phyloP scores from a whole-genome alignment of 1,140 invertebrate species.

The Latrodectus geometricus region DNA sequence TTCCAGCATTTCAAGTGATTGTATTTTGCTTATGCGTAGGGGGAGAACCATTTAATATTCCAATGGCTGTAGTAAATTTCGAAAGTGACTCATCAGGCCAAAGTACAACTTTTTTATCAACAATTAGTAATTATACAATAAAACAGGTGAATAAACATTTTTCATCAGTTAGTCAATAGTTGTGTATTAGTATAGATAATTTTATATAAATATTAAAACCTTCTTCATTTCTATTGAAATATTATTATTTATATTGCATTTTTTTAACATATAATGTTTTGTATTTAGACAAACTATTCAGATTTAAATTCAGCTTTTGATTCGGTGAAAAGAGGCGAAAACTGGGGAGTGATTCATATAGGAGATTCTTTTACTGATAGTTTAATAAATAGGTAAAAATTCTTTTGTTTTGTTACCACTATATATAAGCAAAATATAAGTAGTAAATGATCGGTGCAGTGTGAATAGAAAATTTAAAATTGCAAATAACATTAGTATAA shows the following conservation, averaged over 20 bases:
- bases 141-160: slow-evolving; percentile 18
- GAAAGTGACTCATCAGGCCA: slow-evolving; percentile 71
- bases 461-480: too few species aligned
- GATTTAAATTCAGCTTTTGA: slow-evolving; percentile 34
- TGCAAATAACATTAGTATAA: too few species aligned
- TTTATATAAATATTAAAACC: too few species aligned
- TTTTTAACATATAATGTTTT: neutral
- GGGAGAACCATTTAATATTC: slow-evolving; percentile 85
- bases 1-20: slow-evolving; percentile 94
- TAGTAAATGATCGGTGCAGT: too few species aligned
- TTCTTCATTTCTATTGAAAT: neutral
- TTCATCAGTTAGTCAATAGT: too few species aligned
- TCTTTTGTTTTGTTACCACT: too few species aligned
- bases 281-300: slow-evolving; percentile 22
- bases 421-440: too few species aligned
- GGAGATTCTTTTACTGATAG: slow-evolving; percentile 41
- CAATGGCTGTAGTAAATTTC: slow-evolving; percentile 86
- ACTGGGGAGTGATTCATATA: slow-evolving; percentile 60
- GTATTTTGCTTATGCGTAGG: slow-evolving; percentile 95
- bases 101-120: neutral
- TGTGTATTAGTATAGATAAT: too few species aligned
- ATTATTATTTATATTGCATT: neutral
- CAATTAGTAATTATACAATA: slow-evolving; percentile 2
- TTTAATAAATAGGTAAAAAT: slow-evolving; percentile 52
- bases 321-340: slow-evolving; percentile 47